Percentiles rank a stretch among this genome's conserved stretches.
phyloP scores from a whole-genome alignment of 2,113 vertebrate genomes.

The Terrapene triunguis region DNA sequence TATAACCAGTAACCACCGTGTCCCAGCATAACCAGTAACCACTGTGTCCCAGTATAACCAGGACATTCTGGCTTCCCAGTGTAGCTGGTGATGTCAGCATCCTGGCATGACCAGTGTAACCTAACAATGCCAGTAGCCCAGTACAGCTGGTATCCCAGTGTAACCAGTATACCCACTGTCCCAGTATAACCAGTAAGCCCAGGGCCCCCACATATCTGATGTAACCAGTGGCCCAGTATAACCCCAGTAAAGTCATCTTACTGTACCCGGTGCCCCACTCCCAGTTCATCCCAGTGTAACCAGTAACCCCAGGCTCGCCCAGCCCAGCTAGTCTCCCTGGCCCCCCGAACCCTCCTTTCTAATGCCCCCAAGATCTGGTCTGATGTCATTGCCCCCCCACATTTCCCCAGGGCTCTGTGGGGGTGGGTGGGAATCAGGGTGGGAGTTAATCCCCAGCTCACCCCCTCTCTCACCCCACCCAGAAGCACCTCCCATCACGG shows the following conservation, averaged over 20 bases:
- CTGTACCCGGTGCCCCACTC: background rate
- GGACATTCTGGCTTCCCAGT: background rate
- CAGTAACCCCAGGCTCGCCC: background rate
- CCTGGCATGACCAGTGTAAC: no score
- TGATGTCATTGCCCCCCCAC: conserved; percentile 72
- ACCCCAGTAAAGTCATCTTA: background rate
- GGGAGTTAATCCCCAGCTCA: background rate
- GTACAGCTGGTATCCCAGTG: background rate
- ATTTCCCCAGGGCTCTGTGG: conserved; percentile 25
- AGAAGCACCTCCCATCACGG: background rate
- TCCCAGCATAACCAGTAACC: background rate
- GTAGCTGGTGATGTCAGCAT: background rate
- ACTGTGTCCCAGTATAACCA: background rate
- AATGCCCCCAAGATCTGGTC: background rate
- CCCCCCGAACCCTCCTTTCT: no score
- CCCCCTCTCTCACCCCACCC: background rate
- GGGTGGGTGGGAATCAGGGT: background rate
- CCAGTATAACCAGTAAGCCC: background rate
- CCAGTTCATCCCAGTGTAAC: background rate
- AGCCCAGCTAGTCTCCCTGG: background rate
- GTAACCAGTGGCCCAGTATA: background rate
- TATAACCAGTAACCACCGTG: background rate
- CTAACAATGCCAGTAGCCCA: no score
- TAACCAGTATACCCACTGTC: background rate
- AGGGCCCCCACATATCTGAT: no score